Evolutionary conservation across 2,888 invertebrate genomes (phyloP).

Genomic region (Oligia latruncula): DNA sequence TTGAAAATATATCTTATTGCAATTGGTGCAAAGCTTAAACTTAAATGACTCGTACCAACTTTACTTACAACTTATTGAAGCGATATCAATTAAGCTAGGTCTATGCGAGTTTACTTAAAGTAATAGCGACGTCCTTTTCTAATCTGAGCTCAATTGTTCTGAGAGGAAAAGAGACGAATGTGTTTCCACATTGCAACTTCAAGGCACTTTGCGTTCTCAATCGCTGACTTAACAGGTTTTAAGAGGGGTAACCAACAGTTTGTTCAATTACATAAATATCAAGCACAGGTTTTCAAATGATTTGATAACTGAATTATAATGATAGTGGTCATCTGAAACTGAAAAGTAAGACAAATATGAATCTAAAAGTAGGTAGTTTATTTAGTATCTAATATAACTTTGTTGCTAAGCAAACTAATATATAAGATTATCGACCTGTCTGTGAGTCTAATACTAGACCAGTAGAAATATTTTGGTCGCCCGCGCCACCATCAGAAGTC

Average conservation of each 20-base stretch:
- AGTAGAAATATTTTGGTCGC: background rate
- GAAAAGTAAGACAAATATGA: background rate
- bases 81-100: constrained; percentile 74
- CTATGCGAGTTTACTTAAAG: constrained; percentile 75
- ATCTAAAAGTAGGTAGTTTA: background rate
- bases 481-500: no score
- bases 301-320: background rate
- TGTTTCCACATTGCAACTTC: constrained; percentile 66
- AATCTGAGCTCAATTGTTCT: constrained; percentile 43
- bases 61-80: constrained; percentile 71
- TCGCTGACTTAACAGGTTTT: constrained; percentile 88
- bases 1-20: constrained; percentile 67
- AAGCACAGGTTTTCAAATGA: background rate
- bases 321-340: background rate
- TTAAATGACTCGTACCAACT: constrained; percentile 58
- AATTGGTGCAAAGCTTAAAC: constrained; percentile 61
- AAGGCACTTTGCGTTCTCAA: constrained; percentile 79
- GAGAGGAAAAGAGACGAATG: constrained; percentile 74
- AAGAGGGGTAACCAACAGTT: constrained; percentile 77
- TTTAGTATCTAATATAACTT: no score
- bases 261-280: constrained; percentile 15
- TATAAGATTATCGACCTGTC: background rate
- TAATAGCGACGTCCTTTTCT: constrained; percentile 72
- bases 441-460: no score
- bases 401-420: background rate